phyloP scores from a whole-genome alignment of 2,113 vertebrate species.

The Egretta garzetta region DNA sequence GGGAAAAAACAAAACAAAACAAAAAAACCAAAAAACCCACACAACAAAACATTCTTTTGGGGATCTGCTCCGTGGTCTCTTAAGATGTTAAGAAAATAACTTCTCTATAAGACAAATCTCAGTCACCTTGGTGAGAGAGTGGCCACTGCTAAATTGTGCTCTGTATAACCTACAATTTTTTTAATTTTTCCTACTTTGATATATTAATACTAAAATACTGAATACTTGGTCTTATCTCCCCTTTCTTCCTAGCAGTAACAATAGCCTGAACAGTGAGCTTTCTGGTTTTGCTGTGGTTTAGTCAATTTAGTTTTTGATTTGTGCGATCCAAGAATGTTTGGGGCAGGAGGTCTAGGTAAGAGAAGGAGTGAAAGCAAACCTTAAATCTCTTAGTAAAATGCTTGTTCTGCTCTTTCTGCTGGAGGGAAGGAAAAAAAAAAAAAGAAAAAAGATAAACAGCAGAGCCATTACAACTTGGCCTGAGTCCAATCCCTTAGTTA shows the following conservation, averaged over 20 bases:
- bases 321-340: background rate
- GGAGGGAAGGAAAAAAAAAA: background rate
- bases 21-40: no score
- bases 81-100: conserved; percentile 1
- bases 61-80: background rate
- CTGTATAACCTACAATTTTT: background rate
- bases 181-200: background rate
- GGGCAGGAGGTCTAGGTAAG: background rate
- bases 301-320: conserved; percentile 14
- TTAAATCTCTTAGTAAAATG: conserved; percentile 41
- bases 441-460: background rate
- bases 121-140: conserved; percentile 13
- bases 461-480: conserved; percentile 7
- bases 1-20: background rate
- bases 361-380: background rate
- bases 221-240: background rate
- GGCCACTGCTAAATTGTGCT: background rate
- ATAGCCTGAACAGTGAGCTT: background rate
- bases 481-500: conserved; percentile 14
- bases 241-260: background rate
- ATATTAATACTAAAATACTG: conserved; percentile 32
- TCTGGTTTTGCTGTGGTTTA: background rate
- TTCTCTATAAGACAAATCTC: background rate
- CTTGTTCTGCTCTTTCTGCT: conserved; percentile 53
- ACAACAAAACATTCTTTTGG: no score